These are phyloP conservation scores for Micromys minutus DNA, from an alignment of 2,113 vertebrate species.

Conservation along the genomic window DNA sequence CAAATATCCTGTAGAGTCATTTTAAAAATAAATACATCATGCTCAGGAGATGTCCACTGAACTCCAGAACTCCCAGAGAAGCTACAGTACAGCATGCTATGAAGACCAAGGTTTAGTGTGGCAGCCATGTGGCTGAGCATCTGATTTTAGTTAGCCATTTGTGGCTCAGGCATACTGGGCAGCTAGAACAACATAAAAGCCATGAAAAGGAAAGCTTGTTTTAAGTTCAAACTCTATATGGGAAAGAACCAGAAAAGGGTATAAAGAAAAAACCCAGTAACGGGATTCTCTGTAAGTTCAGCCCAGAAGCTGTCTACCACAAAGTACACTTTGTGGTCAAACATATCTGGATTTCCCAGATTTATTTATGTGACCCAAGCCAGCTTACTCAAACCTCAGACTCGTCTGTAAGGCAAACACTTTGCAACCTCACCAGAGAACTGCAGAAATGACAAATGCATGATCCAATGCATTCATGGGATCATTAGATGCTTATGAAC, in stretches of 20 bases:
- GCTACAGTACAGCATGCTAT: neutral
- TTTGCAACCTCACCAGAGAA: neutral
- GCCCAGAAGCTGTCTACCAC: conserved; percentile 12
- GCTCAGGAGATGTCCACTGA: neutral
- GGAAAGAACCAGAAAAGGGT: neutral
- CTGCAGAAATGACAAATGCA: neutral
- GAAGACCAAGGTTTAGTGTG: neutral
- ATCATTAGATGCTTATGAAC: neutral
- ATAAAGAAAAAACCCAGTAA: neutral
- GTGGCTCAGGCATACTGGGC: neutral
- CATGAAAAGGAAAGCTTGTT: neutral
- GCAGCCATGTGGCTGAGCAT: neutral
- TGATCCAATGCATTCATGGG: neutral
- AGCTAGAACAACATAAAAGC: neutral
- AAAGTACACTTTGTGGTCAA: conserved; percentile 6
- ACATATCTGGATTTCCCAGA: neutral
- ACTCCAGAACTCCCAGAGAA: neutral
- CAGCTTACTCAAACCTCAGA: conserved; percentile 20
- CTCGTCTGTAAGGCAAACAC: neutral
- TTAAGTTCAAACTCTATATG: conserved; percentile 38
- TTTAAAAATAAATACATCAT: neutral
- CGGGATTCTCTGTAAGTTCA: conserved; percentile 21
- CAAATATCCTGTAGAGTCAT: neutral
- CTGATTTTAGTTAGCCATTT: neutral
- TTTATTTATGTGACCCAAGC: neutral